Percentiles rank a stretch among this genome's conserved stretches.
Conservation (phyloP, 1,140 invertebrate species). For the Dendroctonus ponderosae region DNA sequence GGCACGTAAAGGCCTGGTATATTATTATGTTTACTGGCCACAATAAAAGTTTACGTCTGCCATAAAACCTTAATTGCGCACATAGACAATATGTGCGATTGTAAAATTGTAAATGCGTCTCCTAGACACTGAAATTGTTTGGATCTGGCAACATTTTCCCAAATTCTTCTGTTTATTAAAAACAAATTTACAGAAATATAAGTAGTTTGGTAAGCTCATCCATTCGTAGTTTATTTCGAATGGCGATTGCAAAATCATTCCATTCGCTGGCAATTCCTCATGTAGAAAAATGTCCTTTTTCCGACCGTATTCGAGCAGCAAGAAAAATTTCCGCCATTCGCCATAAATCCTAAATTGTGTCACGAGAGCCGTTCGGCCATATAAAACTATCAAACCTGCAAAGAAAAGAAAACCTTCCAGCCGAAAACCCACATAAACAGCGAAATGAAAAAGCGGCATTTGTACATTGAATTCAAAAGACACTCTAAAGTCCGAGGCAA, state of each 20-base stretch:
- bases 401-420: constrained; percentile 19
- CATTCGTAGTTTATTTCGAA: too few relatives aligned
- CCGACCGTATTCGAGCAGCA: too few relatives aligned
- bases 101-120: too few relatives aligned
- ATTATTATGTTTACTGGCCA: background rate
- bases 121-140: too few relatives aligned
- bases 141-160: too few relatives aligned
- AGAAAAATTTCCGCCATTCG: background rate
- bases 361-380: constrained; percentile 19
- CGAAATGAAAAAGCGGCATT: constrained; percentile 20
- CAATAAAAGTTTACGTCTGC: background rate
- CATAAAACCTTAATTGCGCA: background rate
- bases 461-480: constrained; percentile 3
- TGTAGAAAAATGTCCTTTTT: too few relatives aligned
- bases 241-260: too few relatives aligned
- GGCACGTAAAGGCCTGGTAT: background rate
- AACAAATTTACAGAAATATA: too few relatives aligned
- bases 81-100: background rate
- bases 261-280: too few relatives aligned
- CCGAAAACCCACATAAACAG: constrained; percentile 24
- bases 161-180: too few relatives aligned
- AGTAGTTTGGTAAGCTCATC: too few relatives aligned
- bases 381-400: constrained; percentile 25
- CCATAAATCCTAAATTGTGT: constrained; percentile 23
- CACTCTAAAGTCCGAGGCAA: background rate